Conservation (phyloP, 2,113 vertebrate genomes). For the Podarcis muralis region DNA sequence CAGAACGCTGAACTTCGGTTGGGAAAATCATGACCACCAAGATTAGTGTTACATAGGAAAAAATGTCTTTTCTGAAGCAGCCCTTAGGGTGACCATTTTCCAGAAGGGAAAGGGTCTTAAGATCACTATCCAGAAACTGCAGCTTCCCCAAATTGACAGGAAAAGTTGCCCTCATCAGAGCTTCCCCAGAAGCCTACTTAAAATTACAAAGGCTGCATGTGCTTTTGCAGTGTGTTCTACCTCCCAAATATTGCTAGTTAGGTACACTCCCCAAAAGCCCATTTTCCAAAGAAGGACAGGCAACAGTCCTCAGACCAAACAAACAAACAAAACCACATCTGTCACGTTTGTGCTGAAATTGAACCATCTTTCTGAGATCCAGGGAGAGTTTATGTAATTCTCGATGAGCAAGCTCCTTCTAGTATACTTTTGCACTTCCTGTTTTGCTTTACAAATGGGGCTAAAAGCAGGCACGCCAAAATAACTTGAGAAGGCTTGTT, state of each 20-base stretch:
- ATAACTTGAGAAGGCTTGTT: slow-evolving; percentile 34
- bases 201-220: background rate
- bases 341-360: background rate
- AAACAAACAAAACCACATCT: slow-evolving; percentile 1
- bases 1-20: background rate
- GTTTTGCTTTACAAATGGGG: slow-evolving; percentile 35
- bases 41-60: background rate
- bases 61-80: background rate
- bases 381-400: slow-evolving; percentile 14
- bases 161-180: background rate
- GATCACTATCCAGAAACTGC: background rate
- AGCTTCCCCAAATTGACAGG: background rate
- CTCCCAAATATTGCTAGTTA: background rate
- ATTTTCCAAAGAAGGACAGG: slow-evolving; percentile 13
- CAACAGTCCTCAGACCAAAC: background rate
- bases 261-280: background rate
- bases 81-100: background rate
- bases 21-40: background rate
- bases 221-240: background rate
- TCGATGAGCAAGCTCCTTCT: slow-evolving; percentile 14
- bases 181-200: background rate
- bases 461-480: slow-evolving; percentile 51
- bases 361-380: slow-evolving; percentile 3
- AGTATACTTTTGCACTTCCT: slow-evolving; percentile 43
- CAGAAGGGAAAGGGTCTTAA: background rate